phyloP scores from a whole-genome alignment of 2,888 invertebrate species.

The Ophraella communa region DNA sequence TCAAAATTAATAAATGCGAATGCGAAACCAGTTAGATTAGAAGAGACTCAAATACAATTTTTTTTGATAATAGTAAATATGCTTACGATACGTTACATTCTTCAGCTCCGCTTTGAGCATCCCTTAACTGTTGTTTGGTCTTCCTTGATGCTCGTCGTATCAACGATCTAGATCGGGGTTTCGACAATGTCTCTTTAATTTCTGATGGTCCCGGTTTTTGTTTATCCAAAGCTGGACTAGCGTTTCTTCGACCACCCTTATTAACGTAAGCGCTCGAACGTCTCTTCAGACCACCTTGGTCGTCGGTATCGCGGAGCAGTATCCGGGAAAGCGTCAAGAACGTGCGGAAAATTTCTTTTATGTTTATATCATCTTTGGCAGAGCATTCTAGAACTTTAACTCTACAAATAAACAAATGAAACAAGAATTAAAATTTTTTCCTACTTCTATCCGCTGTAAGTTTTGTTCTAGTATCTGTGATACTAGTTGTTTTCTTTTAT shows the following conservation, averaged over 20 bases:
- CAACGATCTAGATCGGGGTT: constrained; percentile 65
- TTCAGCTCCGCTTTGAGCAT: constrained; percentile 65
- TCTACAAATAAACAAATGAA: constrained; percentile 61
- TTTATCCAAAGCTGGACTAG: constrained; percentile 58
- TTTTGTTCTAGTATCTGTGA: no score
- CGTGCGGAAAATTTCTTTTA: constrained; percentile 81
- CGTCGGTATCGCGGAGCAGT: constrained; percentile 67
- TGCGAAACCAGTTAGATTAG: no score
- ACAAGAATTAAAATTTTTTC: no score
- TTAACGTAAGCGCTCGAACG: constrained; percentile 78
- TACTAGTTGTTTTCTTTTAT: no score
- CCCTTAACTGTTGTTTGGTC: constrained; percentile 78
- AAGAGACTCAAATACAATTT: not conserved
- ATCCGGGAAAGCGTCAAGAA: constrained; percentile 80
- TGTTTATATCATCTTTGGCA: constrained; percentile 79
- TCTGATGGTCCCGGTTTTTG: constrained; percentile 50
- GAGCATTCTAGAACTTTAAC: constrained; percentile 80
- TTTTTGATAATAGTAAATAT: not conserved
- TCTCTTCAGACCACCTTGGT: constrained; percentile 69
- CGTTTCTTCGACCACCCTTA: constrained; percentile 57
- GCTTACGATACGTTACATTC: constrained; percentile 75
- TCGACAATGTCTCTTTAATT: constrained; percentile 47
- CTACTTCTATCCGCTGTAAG: no score
- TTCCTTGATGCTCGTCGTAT: constrained; percentile 81
- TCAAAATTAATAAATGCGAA: no score